Percentiles rank a stretch among this genome's conserved stretches.
Evolutionary conservation across 2,797 vertebrate species (phyloP).

Genomic region (Allobates femoralis): DNA sequence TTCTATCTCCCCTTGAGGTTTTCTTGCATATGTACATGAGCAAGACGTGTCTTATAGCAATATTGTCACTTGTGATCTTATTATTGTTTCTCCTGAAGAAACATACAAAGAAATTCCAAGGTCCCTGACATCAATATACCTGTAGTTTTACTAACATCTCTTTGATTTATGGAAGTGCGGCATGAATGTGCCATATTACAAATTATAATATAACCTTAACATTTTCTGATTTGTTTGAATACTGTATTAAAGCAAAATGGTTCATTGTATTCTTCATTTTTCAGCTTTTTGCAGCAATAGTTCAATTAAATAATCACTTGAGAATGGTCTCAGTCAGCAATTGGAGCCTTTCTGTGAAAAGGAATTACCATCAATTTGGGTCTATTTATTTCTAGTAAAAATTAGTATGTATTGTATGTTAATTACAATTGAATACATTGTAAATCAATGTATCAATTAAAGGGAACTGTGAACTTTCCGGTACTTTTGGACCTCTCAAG

Average conservation of each 20-base stretch:
- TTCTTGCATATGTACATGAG: slow-evolving; percentile 4
- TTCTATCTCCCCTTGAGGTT: neutral
- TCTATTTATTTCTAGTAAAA: neutral
- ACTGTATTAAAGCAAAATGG: too few relatives aligned
- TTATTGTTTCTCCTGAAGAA: slow-evolving; percentile 12
- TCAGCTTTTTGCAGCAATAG: neutral
- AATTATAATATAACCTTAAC: neutral
- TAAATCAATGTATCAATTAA: neutral
- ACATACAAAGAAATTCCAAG: neutral
- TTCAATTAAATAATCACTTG: neutral
- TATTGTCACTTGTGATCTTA: slow-evolving; percentile 15
- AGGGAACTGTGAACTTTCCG: too few relatives aligned
- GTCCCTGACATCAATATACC: neutral
- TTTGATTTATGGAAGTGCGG: neutral
- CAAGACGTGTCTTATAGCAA: neutral
- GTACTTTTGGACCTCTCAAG: too few relatives aligned
- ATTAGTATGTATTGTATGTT: neutral
- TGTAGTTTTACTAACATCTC: neutral
- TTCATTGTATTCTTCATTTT: neutral
- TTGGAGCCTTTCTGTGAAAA: neutral
- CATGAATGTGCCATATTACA: neutral
- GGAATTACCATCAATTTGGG: neutral
- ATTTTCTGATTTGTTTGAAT: neutral
- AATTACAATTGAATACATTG: neutral
- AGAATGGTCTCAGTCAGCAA: neutral